phyloP scores from a whole-genome alignment of 2,797 vertebrate species.

The Gallirallus australis region DNA sequence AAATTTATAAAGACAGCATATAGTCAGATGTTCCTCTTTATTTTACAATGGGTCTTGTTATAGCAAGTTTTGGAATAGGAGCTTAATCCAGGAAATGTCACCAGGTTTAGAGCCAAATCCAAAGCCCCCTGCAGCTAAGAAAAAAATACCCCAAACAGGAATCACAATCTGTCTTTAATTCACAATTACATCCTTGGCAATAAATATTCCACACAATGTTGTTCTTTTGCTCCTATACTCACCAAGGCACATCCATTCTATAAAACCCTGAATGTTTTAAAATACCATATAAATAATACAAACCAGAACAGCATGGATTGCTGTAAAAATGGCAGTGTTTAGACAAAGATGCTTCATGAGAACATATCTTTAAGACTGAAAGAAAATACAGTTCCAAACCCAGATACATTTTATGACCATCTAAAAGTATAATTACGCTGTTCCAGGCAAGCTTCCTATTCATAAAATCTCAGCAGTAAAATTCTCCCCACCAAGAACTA shows the following conservation, averaged over 20 bases:
- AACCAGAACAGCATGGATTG: neutral
- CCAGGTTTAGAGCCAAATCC: neutral
- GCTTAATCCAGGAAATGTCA: neutral
- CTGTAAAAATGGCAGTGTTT: neutral
- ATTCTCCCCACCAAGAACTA: neutral
- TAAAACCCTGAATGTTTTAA: neutral
- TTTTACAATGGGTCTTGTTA: neutral
- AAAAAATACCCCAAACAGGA: neutral
- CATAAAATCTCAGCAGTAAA: neutral
- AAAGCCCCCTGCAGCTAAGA: neutral
- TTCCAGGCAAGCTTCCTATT: neutral
- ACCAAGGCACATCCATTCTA: neutral
- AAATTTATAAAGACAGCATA: neutral
- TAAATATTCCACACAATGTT: neutral
- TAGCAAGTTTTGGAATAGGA: neutral
- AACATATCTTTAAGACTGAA: neutral
- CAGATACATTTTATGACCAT: neutral
- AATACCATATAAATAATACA: neutral
- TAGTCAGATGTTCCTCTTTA: neutral
- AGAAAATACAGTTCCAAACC: neutral
- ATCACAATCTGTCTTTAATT: neutral
- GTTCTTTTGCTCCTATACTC: neutral
- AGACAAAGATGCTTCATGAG: neutral
- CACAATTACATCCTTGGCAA: neutral
- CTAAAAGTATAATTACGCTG: neutral